phyloP scores from a whole-genome alignment of 2,888 invertebrate genomes.

The Eupeodes latifasciatus region DNA sequence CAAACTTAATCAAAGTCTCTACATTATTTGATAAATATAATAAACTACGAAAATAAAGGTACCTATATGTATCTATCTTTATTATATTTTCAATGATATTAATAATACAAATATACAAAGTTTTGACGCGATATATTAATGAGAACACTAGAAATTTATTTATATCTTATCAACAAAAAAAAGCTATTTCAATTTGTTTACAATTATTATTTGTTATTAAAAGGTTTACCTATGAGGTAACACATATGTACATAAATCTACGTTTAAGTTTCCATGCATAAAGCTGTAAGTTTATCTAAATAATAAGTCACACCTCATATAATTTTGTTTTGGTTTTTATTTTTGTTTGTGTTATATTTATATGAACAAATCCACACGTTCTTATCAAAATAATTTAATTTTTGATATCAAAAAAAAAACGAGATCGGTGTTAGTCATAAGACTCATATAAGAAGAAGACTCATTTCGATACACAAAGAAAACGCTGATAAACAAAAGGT shows the following conservation, averaged over 20 bases:
- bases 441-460: too few species aligned
- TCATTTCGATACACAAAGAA: background rate
- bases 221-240: background rate
- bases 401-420: background rate
- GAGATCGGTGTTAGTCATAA: background rate
- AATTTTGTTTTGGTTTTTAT: background rate
- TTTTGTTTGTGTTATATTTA: background rate
- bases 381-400: conserved; percentile 10
- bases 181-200: conserved; percentile 8
- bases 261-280: background rate
- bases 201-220: background rate
- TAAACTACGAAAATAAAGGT: too few species aligned
- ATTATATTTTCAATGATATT: background rate
- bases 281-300: background rate
- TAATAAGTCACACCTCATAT: conserved; percentile 26
- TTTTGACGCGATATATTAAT: background rate
- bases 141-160: background rate
- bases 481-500: background rate
- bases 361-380: conserved; percentile 3
- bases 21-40: background rate
- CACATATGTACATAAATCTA: background rate
- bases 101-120: conserved; percentile 2
- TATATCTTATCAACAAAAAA: conserved; percentile 18
- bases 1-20: conserved; percentile 1
- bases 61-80: too few species aligned